Percentiles rank a stretch among this genome's conserved stretches.
These are phyloP conservation scores for Frankliniella intonsa DNA, from an alignment of 2,888 invertebrate genomes.

Conservation along the genomic window DNA sequence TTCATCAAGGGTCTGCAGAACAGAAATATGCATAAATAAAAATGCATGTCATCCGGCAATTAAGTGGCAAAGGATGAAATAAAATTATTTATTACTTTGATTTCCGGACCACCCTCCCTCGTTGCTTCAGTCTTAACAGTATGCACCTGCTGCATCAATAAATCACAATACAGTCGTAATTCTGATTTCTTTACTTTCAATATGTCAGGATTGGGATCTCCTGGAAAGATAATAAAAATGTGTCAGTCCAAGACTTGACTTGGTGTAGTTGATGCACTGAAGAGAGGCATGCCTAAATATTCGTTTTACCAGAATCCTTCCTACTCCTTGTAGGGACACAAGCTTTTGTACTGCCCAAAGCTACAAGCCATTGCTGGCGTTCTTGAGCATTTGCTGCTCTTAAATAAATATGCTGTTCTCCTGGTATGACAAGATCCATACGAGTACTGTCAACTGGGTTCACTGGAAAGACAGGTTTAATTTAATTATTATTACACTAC, in stretches of 20 bases:
- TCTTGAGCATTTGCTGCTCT: constrained; percentile 71
- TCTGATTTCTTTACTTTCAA: constrained; percentile 71
- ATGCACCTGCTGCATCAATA: constrained; percentile 80
- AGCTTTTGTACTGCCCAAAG: constrained; percentile 73
- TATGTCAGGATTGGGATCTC: constrained; percentile 52
- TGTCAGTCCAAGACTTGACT: not conserved
- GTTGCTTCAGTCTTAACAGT: constrained; percentile 63
- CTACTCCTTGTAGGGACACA: constrained; percentile 50
- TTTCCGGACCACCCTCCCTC: constrained; percentile 54
- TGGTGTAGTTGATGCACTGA: constrained; percentile 36
- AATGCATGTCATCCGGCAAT: not conserved
- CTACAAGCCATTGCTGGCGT: constrained; percentile 75
- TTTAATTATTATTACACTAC: not conserved
- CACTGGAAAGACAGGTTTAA: constrained; percentile 48
- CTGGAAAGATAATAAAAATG: constrained; percentile 41
- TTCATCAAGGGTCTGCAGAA: constrained; percentile 63
- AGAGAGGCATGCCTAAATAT: constrained; percentile 34
- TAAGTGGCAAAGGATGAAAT: not conserved
- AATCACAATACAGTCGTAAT: constrained; percentile 71
- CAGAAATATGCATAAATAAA: constrained; percentile 38
- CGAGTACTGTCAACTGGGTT: constrained; percentile 65
- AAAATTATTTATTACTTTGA: constrained; percentile 48
- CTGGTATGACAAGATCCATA: constrained; percentile 73
- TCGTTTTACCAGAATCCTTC: constrained; percentile 38
- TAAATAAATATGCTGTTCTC: constrained; percentile 76